phyloP scores from a whole-genome alignment of 2,888 invertebrate species.

The Drosophila paramelanica region DNA sequence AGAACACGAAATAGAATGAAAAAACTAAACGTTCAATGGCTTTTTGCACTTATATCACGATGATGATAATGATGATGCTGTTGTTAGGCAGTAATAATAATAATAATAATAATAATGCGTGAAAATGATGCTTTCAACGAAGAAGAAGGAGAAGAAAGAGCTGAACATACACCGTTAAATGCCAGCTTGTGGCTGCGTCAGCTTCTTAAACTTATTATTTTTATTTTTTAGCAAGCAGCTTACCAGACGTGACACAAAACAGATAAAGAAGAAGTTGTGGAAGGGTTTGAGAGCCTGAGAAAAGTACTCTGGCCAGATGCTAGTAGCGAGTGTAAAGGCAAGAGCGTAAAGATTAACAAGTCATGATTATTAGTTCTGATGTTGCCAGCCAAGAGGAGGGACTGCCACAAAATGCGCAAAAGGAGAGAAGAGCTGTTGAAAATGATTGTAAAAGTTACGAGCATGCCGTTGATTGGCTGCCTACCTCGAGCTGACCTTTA shows the following conservation, averaged over 20 bases:
- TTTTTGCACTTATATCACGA: conserved; percentile 61
- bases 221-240: conserved; percentile 31
- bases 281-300: not conserved
- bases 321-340: conserved; percentile 48
- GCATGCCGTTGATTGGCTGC: conserved; percentile 37
- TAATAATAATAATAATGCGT: conserved; percentile 54
- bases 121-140: conserved; percentile 40
- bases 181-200: conserved; percentile 23
- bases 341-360: conserved; percentile 79
- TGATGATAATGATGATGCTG: conserved; percentile 8
- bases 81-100: conserved; percentile 9
- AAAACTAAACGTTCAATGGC: conserved; percentile 58
- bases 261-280: conserved; percentile 14
- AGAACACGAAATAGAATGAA: not conserved
- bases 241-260: conserved; percentile 31
- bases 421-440: conserved; percentile 31
- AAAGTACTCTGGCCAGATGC: conserved; percentile 23
- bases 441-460: conserved; percentile 44
- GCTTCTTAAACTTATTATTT: conserved; percentile 7
- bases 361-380: conserved; percentile 79
- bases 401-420: not conserved
- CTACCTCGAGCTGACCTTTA: conserved; percentile 50
- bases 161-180: conserved; percentile 55
- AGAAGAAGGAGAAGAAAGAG: not conserved
- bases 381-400: not conserved